These are phyloP conservation scores for Synergus itoensis DNA, from an alignment of 2,888 invertebrate species.

Conservation along the genomic window DNA sequence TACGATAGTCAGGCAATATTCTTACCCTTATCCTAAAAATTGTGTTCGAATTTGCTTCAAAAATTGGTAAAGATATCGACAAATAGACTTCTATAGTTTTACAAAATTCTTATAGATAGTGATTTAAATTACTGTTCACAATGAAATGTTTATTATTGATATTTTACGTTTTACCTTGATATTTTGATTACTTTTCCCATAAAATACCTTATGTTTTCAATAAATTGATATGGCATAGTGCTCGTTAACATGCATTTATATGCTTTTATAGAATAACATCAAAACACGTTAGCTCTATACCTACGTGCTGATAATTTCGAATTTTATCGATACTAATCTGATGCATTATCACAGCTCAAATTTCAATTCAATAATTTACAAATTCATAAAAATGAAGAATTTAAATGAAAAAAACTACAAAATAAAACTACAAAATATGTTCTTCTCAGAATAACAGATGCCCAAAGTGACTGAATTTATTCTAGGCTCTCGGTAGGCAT, in stretches of 20 bases:
- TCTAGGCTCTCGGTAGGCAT: not conserved
- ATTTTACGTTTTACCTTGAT: not conserved
- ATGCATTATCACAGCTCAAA: not conserved
- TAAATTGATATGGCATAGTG: not conserved
- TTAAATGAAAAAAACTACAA: not conserved
- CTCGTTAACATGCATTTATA: not conserved
- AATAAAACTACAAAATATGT: not conserved
- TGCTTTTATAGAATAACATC: not conserved
- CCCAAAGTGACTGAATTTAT: not conserved
- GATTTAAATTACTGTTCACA: too few species aligned
- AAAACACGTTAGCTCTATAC: not conserved
- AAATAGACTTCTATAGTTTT: too few species aligned
- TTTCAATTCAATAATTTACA: not conserved
- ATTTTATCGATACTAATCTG: not conserved
- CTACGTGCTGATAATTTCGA: not conserved
- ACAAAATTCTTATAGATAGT: too few species aligned
- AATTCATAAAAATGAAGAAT: not conserved
- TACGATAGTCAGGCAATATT: too few species aligned
- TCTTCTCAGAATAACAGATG: not conserved
- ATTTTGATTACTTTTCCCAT: not conserved
- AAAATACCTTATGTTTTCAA: not conserved
- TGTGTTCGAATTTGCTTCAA: too few species aligned
- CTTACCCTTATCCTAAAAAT: too few species aligned
- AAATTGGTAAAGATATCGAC: too few species aligned
- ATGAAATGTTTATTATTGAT: not conserved